phyloP scores from a whole-genome alignment of 2,797 vertebrate species.

The Spinibarbus caldwelli region DNA sequence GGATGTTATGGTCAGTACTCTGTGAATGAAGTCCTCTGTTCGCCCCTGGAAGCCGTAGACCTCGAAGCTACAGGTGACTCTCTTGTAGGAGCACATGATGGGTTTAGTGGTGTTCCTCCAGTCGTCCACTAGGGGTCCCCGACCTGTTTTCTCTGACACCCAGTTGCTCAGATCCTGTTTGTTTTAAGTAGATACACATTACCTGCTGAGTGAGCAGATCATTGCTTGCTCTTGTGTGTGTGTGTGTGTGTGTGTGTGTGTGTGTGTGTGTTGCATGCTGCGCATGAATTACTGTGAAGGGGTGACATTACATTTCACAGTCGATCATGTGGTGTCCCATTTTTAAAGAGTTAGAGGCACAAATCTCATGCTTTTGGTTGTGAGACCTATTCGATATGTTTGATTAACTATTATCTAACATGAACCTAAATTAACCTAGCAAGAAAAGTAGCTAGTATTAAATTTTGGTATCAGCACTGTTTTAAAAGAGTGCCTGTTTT shows the following conservation, averaged over 20 bases:
- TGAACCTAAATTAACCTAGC: slow-evolving; percentile 13
- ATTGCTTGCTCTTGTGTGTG: slow-evolving; percentile 17
- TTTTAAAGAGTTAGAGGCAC: slow-evolving; percentile 14
- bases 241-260: slow-evolving; percentile 27
- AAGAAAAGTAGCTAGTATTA: background rate
- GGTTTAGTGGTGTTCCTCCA: slow-evolving; percentile 76
- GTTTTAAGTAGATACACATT: slow-evolving; percentile 57
- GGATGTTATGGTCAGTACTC: slow-evolving; percentile 64
- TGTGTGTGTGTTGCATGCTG: slow-evolving; percentile 12
- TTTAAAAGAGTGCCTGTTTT: background rate
- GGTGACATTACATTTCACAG: slow-evolving; percentile 49
- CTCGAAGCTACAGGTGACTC: slow-evolving; percentile 83
- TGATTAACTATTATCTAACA: background rate
- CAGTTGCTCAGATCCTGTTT: slow-evolving; percentile 80
- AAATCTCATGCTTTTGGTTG: slow-evolving; percentile 11
- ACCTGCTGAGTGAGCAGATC: slow-evolving; percentile 67
- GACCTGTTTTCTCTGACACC: slow-evolving; percentile 78
- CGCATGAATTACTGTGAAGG: slow-evolving; percentile 34
- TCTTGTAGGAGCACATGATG: slow-evolving; percentile 88
- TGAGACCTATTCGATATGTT: background rate
- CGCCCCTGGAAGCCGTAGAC: slow-evolving; percentile 83
- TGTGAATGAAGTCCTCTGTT: slow-evolving; percentile 83
- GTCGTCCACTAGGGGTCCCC: slow-evolving; percentile 79
- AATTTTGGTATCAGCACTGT: background rate
- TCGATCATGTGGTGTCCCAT: background rate